A percentile compares a stretch with the other conserved stretches of the same genome.
These are phyloP conservation scores for Penaeus chinensis DNA, from an alignment of 1,140 invertebrate species.

Conservation along the genomic window DNA sequence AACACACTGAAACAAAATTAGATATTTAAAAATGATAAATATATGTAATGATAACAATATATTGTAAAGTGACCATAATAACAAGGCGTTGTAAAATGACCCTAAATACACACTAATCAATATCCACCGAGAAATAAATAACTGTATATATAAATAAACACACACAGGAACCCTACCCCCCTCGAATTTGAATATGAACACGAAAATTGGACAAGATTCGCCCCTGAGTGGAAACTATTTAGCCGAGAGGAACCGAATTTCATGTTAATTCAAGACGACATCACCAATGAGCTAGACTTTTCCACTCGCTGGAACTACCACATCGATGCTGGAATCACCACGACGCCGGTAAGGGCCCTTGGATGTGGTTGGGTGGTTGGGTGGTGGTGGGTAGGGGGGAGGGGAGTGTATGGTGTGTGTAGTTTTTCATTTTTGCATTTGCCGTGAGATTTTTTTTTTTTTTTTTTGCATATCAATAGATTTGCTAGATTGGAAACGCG, in stretches of 20 bases:
- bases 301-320: conserved; percentile 47
- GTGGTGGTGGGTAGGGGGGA: too few relatives aligned
- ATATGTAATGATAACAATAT: too few relatives aligned
- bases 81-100: neutral
- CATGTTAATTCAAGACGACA: conserved; percentile 36
- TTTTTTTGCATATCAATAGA: too few relatives aligned
- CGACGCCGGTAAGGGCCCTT: neutral
- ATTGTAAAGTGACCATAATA: neutral
- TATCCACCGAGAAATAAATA: neutral
- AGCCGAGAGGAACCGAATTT: neutral
- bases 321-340: neutral
- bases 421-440: too few relatives aligned
- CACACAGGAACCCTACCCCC: conserved; percentile 35
- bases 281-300: conserved; percentile 23
- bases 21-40: neutral
- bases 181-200: neutral
- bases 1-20: neutral
- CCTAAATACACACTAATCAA: neutral
- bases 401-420: too few relatives aligned
- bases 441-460: too few relatives aligned
- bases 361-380: neutral
- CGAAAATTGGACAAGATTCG: neutral
- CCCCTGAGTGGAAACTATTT: conserved; percentile 11
- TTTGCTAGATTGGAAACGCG: too few relatives aligned
- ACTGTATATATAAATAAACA: too few relatives aligned